Conservation (phyloP, 2,113 vertebrate genomes). For the Ailuropoda melanoleuca region DNA sequence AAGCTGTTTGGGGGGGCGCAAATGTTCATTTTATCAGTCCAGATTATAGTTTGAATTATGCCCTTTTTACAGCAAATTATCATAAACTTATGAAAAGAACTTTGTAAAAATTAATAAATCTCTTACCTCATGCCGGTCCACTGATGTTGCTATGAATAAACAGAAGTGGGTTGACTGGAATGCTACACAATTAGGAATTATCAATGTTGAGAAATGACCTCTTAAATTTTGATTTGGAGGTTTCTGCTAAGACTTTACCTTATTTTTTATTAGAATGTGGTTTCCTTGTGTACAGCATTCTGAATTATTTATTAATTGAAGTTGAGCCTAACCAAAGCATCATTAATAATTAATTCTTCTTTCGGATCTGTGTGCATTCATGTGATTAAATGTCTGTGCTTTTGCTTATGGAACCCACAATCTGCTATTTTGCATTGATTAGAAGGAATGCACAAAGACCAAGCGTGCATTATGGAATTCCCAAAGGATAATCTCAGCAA, state of each 20-base stretch:
- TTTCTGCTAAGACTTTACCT: constrained; percentile 51
- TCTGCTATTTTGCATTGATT: constrained; percentile 73
- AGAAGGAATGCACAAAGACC: constrained; percentile 44
- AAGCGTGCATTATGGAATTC: constrained; percentile 65
- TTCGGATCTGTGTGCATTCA: constrained; percentile 64
- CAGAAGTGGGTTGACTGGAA: constrained; percentile 13
- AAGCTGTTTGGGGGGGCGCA: background rate
- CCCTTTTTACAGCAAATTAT: background rate
- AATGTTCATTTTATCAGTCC: background rate
- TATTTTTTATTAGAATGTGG: constrained; percentile 61
- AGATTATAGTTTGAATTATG: constrained; percentile 13
- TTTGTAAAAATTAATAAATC: constrained; percentile 31
- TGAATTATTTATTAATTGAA: constrained; percentile 80
- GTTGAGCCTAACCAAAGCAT: constrained; percentile 65
- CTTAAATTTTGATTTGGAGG: constrained; percentile 43
- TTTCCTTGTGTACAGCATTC: constrained; percentile 53
- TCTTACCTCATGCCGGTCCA: background rate
- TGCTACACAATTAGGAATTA: background rate
- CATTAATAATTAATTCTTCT: constrained; percentile 76
- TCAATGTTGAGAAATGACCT: constrained; percentile 56
- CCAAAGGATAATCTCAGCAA: constrained; percentile 51
- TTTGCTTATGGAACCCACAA: constrained; percentile 71
- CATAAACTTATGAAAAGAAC: background rate
- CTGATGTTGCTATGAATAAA: background rate
- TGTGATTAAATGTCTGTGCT: constrained; percentile 74